Conservation (phyloP, 1,140 invertebrate genomes). For the Drosophila repleta region DNA sequence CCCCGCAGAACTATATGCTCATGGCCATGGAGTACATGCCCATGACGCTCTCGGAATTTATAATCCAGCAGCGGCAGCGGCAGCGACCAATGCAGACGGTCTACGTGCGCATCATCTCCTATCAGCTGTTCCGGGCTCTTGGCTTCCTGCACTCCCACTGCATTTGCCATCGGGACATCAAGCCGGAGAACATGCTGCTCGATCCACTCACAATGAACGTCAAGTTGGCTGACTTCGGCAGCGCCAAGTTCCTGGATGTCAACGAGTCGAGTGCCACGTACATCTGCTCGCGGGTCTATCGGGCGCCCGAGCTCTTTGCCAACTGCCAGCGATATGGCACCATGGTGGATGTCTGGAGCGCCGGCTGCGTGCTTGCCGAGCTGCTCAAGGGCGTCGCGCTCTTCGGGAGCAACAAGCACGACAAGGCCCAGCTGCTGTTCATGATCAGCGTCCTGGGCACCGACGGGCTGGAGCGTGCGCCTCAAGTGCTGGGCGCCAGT, state of each 20-base stretch:
- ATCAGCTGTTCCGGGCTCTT: constrained; percentile 99
- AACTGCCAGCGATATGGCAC: constrained; percentile 99
- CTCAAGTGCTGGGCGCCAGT: not conserved
- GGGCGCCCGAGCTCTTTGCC: constrained; percentile 99
- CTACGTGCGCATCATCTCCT: constrained; percentile 85
- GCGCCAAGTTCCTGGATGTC: constrained; percentile 97
- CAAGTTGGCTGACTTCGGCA: constrained; percentile 99
- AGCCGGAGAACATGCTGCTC: constrained; percentile 98
- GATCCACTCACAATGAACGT: constrained; percentile 98
- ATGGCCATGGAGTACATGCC: constrained; percentile 58
- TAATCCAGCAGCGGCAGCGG: not conserved
- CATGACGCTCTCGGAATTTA: constrained; percentile 43
- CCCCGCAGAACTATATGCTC: constrained; percentile 13
- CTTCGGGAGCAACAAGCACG: constrained; percentile 85
- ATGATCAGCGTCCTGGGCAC: constrained; percentile 36
- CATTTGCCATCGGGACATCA: constrained; percentile 99
- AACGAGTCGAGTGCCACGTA: constrained; percentile 99
- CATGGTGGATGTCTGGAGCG: constrained; percentile 97
- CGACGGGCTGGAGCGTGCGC: constrained; percentile 32
- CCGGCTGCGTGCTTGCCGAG: constrained; percentile 98
- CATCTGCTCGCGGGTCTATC: constrained; percentile 99
- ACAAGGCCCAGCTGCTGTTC: constrained; percentile 10
- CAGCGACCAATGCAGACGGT: not conserved
- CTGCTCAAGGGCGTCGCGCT: constrained; percentile 97
- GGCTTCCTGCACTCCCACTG: constrained; percentile 99